Evolutionary conservation across 2,888 invertebrate species (phyloP).

Genomic region (Liopterus haemorrhoidalis): DNA sequence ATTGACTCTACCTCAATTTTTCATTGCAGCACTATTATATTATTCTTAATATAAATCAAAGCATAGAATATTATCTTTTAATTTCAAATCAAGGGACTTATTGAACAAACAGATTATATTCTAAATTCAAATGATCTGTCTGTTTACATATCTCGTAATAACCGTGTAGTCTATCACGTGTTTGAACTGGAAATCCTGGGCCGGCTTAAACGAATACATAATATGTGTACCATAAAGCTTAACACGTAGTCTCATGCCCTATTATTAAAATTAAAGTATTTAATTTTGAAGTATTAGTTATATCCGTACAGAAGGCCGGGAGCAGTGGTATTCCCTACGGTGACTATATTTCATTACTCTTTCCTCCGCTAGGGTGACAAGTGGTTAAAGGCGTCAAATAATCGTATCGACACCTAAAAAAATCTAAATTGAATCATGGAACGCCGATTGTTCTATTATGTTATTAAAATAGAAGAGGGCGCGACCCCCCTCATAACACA

Average conservation of each 20-base stretch:
- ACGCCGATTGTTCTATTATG: slow-evolving; percentile 65
- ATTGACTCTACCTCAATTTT: no score
- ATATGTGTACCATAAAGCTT: no score
- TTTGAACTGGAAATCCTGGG: no score
- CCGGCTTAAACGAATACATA: no score
- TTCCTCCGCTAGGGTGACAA: slow-evolving; percentile 25
- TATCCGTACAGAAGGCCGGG: slow-evolving; percentile 29
- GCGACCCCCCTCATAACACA: slow-evolving; percentile 44
- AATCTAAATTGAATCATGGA: slow-evolving; percentile 65
- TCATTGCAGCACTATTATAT: no score
- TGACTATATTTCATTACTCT: slow-evolving; percentile 45
- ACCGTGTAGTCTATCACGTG: no score
- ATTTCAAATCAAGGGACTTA: no score
- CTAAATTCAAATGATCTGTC: no score
- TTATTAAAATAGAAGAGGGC: slow-evolving; percentile 55
- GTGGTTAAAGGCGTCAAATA: slow-evolving; percentile 45
- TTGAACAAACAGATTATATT: no score
- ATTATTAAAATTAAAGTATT: slow-evolving; percentile 44
- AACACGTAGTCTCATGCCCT: neutral
- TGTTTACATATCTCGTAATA: no score
- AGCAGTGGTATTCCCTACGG: slow-evolving; percentile 38
- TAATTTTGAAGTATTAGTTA: slow-evolving; percentile 38
- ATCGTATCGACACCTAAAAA: slow-evolving; percentile 47
- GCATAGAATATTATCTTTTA: no score
- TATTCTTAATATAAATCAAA: no score